Base-by-base conservation (phyloP, 35 echinoderm and acorn worm genomes). In the Heliocidaris tuberculata region DNA sequence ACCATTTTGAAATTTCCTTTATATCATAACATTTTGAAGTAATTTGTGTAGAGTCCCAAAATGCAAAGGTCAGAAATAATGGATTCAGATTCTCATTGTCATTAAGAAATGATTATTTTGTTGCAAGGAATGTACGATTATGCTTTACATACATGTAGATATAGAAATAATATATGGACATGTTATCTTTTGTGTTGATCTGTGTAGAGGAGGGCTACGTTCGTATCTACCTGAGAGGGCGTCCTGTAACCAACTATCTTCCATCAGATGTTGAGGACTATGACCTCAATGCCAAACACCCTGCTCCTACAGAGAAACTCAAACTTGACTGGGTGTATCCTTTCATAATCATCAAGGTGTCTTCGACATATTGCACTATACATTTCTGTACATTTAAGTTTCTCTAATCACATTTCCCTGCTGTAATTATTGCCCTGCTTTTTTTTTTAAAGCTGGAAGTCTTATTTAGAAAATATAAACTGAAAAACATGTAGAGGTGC, bases 251-350 rank as follows among this genome's bases (percentile, higher is more conserved):
- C 31, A 86, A 93, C 17, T 99, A 97, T 86, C 59, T 96, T 7
- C 98, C 98, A 49, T 94, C 98, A 86, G 95, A 96, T 12, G 48
- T 95, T 8, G 94, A 95, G 89, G 95, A 93, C 35, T 99, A 96
- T 92, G 95, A 96, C 32, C 49, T 99, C 59, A 96, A 94, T 29
- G 92, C 94, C 12, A 97, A 97, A 61, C 59, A 48, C 86, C 50
- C 94, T 9, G 90, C 96, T 2, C 98, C 98, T 6, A 93, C 96
- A 31, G 96, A 99, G 92, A 96, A 97, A 85, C 97, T 99, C 30
- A 95, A 97, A 24, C 86, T 99, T 56, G 98, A 99, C 71, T 99
- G 98, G 98, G 97, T 99, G 98, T 99, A 99, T 99, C 98, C 98
- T 99, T 99, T 96, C 17, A 19, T n/a, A 86, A 50, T 17, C 9